Base-by-base conservation (phyloP, 2,797 vertebrate species). In the Arctocebus calabarensis region DNA sequence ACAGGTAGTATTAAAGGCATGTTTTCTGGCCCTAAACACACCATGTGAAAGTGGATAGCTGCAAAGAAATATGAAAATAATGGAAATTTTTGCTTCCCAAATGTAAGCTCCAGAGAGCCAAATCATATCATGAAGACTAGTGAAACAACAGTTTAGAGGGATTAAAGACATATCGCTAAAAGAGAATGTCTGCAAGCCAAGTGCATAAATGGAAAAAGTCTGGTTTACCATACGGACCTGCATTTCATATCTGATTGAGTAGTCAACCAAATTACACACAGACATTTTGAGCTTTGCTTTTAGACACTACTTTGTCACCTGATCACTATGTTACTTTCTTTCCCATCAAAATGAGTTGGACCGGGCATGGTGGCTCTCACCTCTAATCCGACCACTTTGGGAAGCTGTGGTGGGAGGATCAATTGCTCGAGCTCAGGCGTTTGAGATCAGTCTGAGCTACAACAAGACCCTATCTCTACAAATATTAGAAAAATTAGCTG, bases 251-350 rank as follows among this genome's bases (percentile, higher is more conserved):
- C 59, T 84, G 81, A 87, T 89, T 2, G 2, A 91, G 37, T 52
- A 73, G 88, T 77, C 77, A 92, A 87, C 57, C 12, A 91, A 88
- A 87, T 88, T 81, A 90, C 32, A 37, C 55, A 62, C 11, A 57
- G 29, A 84, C 77, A 94, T 91, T 89, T 86, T 93, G 86, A 84
- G 61, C 10, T 93, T 81, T 88, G 57, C 22, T 94, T 96, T 96
- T 68, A 75, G 20, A n/a, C 52, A 79, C 34, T 37, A 62, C 73
- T 61, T 83, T 73, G 16, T 25, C 73, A 87, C 84, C 73, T 92
- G 75, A 77, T 95, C 62, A 77, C 79, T 85, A 7, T 40, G 48
- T 52, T 89, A 48, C 22, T 86, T 95, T 90, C 37, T 34, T 91
- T 85, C 34, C 23, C 57, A n/a, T 75, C 79, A 81, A 89, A 96